Conservation (phyloP, 2,113 vertebrate genomes). For the Bungarus multicinctus region DNA sequence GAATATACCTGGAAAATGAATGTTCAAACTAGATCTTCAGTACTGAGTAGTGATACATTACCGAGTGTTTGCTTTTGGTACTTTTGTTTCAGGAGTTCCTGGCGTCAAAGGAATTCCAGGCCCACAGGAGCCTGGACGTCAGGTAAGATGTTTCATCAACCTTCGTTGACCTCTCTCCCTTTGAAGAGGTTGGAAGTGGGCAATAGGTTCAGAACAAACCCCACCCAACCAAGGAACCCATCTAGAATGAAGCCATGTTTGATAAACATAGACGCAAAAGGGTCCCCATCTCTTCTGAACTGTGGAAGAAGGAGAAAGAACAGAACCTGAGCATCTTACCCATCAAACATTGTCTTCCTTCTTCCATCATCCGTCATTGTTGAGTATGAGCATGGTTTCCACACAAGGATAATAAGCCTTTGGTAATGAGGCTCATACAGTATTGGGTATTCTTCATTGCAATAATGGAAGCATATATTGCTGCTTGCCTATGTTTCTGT, state of each 20-base stretch:
- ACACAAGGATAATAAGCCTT: neutral
- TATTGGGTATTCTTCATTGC: slow-evolving; percentile 1
- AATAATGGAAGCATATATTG: neutral
- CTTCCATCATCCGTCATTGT: neutral
- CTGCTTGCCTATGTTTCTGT: rapidly evolving
- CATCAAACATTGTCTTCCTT: neutral
- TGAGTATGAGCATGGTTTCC: neutral
- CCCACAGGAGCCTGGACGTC: slow-evolving; percentile 68
- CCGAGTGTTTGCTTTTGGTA: slow-evolving; percentile 24
- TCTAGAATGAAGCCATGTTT: neutral
- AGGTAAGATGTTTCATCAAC: slow-evolving; percentile 69
- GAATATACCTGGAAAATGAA: neutral
- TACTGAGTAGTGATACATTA: neutral
- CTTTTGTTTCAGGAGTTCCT: slow-evolving; percentile 71
- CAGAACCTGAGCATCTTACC: neutral
- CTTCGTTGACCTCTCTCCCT: neutral
- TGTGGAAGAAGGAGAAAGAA: neutral
- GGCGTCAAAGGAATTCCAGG: slow-evolving; percentile 80
- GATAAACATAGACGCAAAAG: neutral
- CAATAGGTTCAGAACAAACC: neutral
- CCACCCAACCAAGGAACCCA: neutral
- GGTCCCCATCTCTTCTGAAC: neutral
- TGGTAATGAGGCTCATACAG: neutral
- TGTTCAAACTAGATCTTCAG: neutral
- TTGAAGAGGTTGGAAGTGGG: neutral